phyloP scores from a whole-genome alignment of 1,140 invertebrate species.

The Chrysopa pallens region DNA sequence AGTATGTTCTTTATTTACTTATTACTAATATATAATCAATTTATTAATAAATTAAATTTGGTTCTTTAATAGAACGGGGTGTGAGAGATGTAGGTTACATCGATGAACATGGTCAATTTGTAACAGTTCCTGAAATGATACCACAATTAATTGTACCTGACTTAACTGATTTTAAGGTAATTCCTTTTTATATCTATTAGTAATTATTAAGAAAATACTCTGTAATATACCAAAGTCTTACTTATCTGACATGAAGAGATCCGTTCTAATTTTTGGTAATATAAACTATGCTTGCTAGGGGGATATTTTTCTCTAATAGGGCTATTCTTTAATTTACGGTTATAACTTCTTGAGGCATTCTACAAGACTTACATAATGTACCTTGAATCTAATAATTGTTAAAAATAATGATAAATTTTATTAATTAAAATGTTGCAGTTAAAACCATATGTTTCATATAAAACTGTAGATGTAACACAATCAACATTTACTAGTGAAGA shows the following conservation, averaged over 20 bases:
- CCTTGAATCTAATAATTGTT: neutral
- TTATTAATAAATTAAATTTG: constrained; percentile 5
- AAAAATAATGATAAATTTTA: constrained; percentile 3
- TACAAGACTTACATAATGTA: too few relatives aligned
- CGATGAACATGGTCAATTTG: constrained; percentile 32
- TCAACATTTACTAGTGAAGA: constrained; percentile 67
- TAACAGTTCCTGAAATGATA: constrained; percentile 69
- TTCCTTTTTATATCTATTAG: too few relatives aligned
- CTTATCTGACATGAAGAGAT: too few relatives aligned
- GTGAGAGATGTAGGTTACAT: constrained; percentile 38
- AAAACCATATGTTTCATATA: constrained; percentile 88
- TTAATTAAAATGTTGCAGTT: constrained; percentile 38
- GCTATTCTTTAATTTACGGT: too few relatives aligned
- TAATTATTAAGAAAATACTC: too few relatives aligned
- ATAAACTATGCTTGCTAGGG: too few relatives aligned
- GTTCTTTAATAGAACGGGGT: constrained; percentile 34
- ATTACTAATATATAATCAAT: neutral
- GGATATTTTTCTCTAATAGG: too few relatives aligned
- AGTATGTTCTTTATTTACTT: constrained; percentile 23
- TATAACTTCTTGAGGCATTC: too few relatives aligned
- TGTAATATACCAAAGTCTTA: too few relatives aligned
- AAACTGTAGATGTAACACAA: constrained; percentile 49
- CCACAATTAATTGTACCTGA: constrained; percentile 86
- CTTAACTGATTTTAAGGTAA: constrained; percentile 48
- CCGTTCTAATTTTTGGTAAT: too few relatives aligned